Base-by-base conservation (phyloP, 2,113 vertebrate species). In the Stigmatopora argus region DNA sequence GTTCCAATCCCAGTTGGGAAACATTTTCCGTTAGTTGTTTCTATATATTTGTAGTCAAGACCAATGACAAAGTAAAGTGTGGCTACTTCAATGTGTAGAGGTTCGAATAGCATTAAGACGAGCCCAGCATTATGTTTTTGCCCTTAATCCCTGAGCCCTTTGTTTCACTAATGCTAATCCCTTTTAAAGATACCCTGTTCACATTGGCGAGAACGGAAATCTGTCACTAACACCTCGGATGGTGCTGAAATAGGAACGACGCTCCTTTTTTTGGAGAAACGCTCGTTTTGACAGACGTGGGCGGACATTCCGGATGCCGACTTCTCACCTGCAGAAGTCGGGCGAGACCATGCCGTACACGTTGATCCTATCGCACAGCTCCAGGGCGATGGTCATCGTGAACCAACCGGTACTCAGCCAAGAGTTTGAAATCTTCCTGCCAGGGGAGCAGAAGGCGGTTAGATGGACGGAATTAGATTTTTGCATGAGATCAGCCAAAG, bases 401-500 rank as follows among this genome's bases (percentile, higher is more conserved):
- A 99, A 99, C 97, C 96, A 99, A 86, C 96, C 97, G 0, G 96
- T 98, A 88, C 96, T 99, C 72, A 99, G 91, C 97, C 97, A 99
- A 18, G 96, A 98, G 89, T 99, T 98, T 46, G 97, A 98, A 72
- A 95, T 93, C 90, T 91, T 95, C 91, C 97, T 99, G 90, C 84
- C 90, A 90, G 71, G 26, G 15, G 58, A 13, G 51, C 18, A 63
- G 7, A 23, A 17, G 46, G 45, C 23, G 59, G 53, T 70, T 58
- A 57, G 52, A 67, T 51, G 17, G 61, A 65, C 70, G 69, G 69
- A 17, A 65, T 66, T 65, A 47, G 53, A 71, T 66, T 62, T 51
- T 34, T 64, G 1, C 5, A 65, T 26, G 56, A 46, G 61, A 79
- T 75, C 68, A 73, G 73, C 41, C 6, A 9, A 47, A 72, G 74